Conservation (phyloP, 2,888 invertebrate species). For the Macaria notata region DNA sequence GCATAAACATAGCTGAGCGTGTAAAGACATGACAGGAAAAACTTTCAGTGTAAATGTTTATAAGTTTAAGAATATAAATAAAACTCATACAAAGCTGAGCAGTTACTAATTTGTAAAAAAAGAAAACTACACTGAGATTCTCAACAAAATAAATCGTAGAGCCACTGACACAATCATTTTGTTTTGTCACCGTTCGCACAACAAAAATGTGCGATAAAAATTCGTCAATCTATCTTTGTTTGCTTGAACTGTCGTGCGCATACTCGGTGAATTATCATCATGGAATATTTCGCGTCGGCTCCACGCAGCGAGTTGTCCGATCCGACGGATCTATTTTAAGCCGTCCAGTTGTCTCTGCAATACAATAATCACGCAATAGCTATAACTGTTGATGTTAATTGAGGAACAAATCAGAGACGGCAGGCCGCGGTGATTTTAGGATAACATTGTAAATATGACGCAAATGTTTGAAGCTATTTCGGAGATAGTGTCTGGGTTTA, state of each 20-base stretch:
- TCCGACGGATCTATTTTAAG: slow-evolving; percentile 31
- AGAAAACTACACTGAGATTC: too few species aligned
- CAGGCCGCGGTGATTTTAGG: slow-evolving; percentile 12
- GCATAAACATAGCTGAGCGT: too few species aligned
- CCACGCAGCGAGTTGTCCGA: slow-evolving; percentile 18
- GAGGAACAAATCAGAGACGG: slow-evolving; percentile 17
- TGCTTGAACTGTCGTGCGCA: slow-evolving; percentile 10
- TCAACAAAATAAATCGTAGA: background rate
- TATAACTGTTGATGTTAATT: slow-evolving; percentile 22
- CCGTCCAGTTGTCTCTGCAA: slow-evolving; percentile 16
- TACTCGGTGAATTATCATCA: slow-evolving; percentile 27
- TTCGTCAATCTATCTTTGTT: slow-evolving; percentile 14
- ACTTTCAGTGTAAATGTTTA: too few species aligned
- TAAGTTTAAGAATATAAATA: too few species aligned
- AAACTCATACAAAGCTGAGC: too few species aligned
- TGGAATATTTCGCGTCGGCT: slow-evolving; percentile 44
- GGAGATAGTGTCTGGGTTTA: background rate
- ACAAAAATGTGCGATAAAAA: slow-evolving; percentile 2
- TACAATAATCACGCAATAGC: slow-evolving; percentile 24
- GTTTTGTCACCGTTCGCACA: slow-evolving; percentile 6
- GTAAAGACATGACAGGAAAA: too few species aligned
- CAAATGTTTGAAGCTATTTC: slow-evolving; percentile 22
- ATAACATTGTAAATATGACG: slow-evolving; percentile 16
- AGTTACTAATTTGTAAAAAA: too few species aligned
- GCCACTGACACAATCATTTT: background rate